Conservation (phyloP, 2,888 invertebrate genomes). For the Mellilla xanthometata region DNA sequence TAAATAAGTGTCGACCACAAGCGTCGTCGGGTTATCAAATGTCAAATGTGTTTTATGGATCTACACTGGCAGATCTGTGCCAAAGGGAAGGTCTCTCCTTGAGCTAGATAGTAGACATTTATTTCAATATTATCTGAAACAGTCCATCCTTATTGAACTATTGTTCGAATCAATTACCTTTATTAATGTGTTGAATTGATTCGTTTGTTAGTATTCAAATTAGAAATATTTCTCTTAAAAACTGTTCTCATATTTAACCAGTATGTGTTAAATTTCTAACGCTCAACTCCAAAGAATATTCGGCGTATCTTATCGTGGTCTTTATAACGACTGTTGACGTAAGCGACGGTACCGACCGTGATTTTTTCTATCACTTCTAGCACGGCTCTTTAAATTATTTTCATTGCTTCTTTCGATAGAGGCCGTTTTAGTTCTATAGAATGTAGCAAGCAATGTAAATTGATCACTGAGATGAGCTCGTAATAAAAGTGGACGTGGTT, state of each 20-base stretch:
- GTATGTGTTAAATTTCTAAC: conserved; percentile 21
- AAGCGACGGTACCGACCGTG: conserved; percentile 43
- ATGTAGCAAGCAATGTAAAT: conserved; percentile 32
- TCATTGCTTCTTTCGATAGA: conserved; percentile 39
- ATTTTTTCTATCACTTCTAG: conserved; percentile 44
- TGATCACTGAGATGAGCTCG: conserved; percentile 13
- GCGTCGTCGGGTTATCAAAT: conserved; percentile 7
- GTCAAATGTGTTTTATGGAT: conserved; percentile 6
- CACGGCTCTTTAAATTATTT: conserved; percentile 31
- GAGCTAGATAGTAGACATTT: neutral
- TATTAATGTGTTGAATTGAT: too few species aligned
- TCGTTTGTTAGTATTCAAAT: too few species aligned
- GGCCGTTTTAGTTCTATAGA: conserved; percentile 7
- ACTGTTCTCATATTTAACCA: too few species aligned
- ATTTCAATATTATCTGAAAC: neutral
- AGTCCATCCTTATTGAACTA: too few species aligned
- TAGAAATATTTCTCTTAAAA: too few species aligned
- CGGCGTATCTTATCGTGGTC: conserved; percentile 57
- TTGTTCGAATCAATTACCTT: too few species aligned
- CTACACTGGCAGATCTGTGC: conserved; percentile 1
- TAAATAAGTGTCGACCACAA: too few species aligned
- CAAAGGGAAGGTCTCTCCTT: conserved; percentile 4
- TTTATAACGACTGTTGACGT: conserved; percentile 51
- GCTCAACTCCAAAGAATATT: conserved; percentile 40
- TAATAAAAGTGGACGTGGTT: conserved; percentile 22